These are phyloP conservation scores for Ips typographus DNA, from an alignment of 1,140 invertebrate genomes.

Conservation along the genomic window DNA sequence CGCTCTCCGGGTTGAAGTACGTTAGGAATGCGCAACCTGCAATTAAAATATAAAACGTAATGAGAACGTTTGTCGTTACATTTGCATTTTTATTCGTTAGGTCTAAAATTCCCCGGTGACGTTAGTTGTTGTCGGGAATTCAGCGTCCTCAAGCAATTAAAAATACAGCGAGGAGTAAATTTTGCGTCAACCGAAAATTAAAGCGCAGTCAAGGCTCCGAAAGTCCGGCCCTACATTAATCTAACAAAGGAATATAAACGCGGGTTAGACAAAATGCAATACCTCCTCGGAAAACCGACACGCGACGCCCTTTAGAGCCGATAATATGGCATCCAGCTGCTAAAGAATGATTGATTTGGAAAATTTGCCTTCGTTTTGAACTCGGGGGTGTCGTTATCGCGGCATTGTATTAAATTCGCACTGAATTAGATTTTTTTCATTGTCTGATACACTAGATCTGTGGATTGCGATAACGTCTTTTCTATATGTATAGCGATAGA, in stretches of 20 bases:
- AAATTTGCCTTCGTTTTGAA: slow-evolving; percentile 23
- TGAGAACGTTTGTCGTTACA: slow-evolving; percentile 9
- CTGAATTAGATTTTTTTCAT: slow-evolving; percentile 8
- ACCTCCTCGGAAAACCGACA: slow-evolving; percentile 19
- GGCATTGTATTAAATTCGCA: slow-evolving; percentile 14
- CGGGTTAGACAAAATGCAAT: not conserved
- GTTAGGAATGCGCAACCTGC: slow-evolving; percentile 96
- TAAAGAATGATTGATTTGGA: slow-evolving; percentile 32
- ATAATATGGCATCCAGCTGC: slow-evolving; percentile 31
- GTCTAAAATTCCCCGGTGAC: not conserved
- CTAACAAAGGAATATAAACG: not conserved
- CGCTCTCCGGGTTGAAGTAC: slow-evolving; percentile 92
- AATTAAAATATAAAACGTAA: slow-evolving; percentile 52
- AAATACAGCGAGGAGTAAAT: not conserved
- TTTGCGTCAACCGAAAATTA: not conserved
- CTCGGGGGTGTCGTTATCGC: slow-evolving; percentile 20
- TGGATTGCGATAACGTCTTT: too few relatives aligned
- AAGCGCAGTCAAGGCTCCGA: not conserved
- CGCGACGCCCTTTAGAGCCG: slow-evolving; percentile 21
- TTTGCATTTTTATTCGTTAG: slow-evolving; percentile 14
- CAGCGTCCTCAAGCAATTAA: slow-evolving; percentile 1
- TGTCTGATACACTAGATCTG: not conserved
- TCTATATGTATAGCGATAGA: too few relatives aligned
- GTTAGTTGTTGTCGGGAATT: not conserved
- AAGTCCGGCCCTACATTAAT: not conserved